Evolutionary conservation across 2,888 invertebrate species (phyloP).

Genomic region (Aleiodes alternator): DNA sequence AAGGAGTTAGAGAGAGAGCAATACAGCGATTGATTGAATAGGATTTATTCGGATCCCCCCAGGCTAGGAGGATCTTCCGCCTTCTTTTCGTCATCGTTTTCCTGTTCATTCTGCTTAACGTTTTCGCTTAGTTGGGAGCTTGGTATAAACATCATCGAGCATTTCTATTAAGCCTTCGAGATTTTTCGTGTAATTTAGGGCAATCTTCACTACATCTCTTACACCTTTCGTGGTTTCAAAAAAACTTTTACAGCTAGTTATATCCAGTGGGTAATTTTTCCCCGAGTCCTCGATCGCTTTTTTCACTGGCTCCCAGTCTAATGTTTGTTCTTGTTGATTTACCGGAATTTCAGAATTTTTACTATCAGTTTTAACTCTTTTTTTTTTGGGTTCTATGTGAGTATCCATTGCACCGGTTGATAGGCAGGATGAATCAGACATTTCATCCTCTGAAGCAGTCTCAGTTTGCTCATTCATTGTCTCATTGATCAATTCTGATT

Average conservation of each 20-base stretch:
- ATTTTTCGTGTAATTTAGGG: slow-evolving; percentile 5
- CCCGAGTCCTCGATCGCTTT: not conserved
- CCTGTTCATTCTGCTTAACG: not conserved
- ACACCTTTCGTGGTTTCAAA: slow-evolving; percentile 1
- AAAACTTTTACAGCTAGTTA: not conserved
- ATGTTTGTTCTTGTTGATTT: not conserved
- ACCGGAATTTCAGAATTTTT: no score
- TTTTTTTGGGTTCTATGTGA: no score
- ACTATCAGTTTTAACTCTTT: no score
- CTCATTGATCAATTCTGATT: no score
- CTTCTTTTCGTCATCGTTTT: not conserved
- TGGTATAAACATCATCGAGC: not conserved
- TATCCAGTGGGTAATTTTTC: slow-evolving; percentile 9
- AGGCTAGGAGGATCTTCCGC: no score
- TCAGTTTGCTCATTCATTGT: no score
- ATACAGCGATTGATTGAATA: no score
- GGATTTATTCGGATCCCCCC: no score
- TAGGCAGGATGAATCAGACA: no score
- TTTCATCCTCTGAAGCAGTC: no score
- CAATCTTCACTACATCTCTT: not conserved
- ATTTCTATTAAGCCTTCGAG: not conserved
- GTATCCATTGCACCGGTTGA: no score
- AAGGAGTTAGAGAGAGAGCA: no score
- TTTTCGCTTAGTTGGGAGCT: not conserved
- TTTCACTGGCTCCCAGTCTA: not conserved